Conservation (phyloP, 1,140 invertebrate species). For the Cydia splendana region DNA sequence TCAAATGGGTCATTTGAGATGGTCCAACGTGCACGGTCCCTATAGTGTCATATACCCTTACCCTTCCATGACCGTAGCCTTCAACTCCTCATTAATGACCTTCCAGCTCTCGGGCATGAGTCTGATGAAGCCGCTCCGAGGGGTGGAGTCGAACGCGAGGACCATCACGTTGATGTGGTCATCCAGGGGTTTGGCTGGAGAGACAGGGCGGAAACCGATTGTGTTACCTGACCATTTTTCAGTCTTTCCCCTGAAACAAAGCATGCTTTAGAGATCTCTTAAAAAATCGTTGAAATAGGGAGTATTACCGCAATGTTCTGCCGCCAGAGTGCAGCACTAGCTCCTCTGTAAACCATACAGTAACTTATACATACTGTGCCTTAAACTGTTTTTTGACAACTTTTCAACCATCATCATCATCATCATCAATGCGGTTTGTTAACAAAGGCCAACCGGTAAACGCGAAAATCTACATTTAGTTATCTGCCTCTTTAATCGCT, state of each 20-base stretch:
- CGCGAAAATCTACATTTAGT: too few relatives aligned
- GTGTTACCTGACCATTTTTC: constrained; percentile 56
- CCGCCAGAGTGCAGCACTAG: too few relatives aligned
- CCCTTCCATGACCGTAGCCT: constrained; percentile 86
- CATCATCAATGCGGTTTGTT: too few relatives aligned
- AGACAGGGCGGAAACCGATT: constrained; percentile 49
- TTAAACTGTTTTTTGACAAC: too few relatives aligned
- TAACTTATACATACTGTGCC: too few relatives aligned
- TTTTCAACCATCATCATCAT: too few relatives aligned
- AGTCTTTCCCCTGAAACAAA: constrained; percentile 27
- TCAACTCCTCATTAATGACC: constrained; percentile 86
- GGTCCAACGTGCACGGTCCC: too few relatives aligned
- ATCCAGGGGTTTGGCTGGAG: constrained; percentile 45
- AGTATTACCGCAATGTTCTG: too few relatives aligned
- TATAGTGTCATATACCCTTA: constrained; percentile 44
- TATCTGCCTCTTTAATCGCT: too few relatives aligned
- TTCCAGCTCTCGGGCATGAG: constrained; percentile 91
- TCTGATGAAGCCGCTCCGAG: constrained; percentile 91
- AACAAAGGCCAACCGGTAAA: too few relatives aligned
- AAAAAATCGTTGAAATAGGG: not conserved
- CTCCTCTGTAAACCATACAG: too few relatives aligned
- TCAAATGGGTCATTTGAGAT: too few relatives aligned
- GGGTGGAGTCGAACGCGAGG: constrained; percentile 95
- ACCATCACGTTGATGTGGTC: constrained; percentile 87
- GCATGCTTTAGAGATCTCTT: constrained; percentile 10